Evolutionary conservation across 2,113 vertebrate species (phyloP).

Genomic region (Campylomormyrus numenius): DNA sequence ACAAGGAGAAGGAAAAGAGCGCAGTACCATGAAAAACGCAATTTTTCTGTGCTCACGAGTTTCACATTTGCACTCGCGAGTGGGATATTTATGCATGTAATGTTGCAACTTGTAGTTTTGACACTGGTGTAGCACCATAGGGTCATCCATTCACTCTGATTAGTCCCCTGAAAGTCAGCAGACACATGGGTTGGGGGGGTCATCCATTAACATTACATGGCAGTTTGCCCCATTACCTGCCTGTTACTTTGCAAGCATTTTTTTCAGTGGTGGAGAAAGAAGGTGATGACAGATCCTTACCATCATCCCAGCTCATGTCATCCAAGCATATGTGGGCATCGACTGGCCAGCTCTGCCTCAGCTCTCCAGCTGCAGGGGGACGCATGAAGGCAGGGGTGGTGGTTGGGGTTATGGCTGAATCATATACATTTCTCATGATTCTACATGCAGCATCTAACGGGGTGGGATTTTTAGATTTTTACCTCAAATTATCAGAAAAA

Average conservation of each 20-base stretch:
- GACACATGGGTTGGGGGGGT: not conserved
- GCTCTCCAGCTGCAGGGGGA: conserved; percentile 45
- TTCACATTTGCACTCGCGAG: not conserved
- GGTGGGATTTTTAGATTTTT: not conserved
- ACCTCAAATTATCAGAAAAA: not conserved
- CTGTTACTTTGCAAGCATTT: not conserved
- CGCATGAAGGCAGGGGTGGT: not conserved
- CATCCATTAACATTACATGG: not conserved
- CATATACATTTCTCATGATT: not conserved
- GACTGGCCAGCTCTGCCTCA: conserved; percentile 58
- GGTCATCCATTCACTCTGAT: not conserved
- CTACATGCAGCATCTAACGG: not conserved
- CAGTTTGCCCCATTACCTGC: not conserved
- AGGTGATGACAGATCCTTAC: conserved; percentile 32
- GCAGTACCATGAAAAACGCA: not conserved
- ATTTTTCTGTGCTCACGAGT: not conserved
- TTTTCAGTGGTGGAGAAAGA: not conserved
- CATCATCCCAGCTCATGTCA: conserved; percentile 56
- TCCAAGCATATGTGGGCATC: conserved; percentile 49
- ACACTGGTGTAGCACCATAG: not conserved
- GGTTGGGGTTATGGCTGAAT: not conserved
- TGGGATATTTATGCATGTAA: not conserved
- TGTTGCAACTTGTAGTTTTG: not conserved
- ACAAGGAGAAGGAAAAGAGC: not conserved
- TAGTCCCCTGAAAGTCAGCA: not conserved